Evolutionary conservation across 2,888 invertebrate species (phyloP), one percentile per base, ranked within the genome.

Genomic region (Cecidostiba fungosa): DNA sequence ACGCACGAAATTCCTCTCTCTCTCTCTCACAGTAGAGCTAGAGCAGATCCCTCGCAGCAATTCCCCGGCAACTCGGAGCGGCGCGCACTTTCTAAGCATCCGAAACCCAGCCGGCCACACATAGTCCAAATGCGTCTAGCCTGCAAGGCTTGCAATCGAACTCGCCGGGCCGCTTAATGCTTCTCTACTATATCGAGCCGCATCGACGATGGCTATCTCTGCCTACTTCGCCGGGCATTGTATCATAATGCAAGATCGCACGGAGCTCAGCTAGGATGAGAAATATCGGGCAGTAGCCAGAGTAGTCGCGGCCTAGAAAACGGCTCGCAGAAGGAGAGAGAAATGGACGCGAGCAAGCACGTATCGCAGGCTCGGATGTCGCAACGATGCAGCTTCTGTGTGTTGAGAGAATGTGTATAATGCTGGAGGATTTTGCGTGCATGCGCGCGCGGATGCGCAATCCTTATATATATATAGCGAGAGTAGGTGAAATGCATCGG

Each of bases 181-280:
- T 19, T 16, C 19, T 36, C 3, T 3, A n/a, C n/a, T 4, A 77
- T 85, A 77, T 81, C 81, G 62, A 72, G 50, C 62, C 5, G 62
- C 62, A 85, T 81, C 85, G 76, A 1, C 70, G 74, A 74, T 72
- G n/a, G n/a, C 84, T 66, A 78, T 74, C 66, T 47, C 54, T 1
- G 19, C 29, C 32, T 36, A 73, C 73, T 19, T 50, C 50, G 50
- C 29, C 50, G 59, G 59, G 59, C 23, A 59, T 59, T 59, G 59
- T 59, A 47, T 43, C 74, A 32, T 50, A 76, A 54, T 50, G 29
- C 29, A 29, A 76, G 29, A 50, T 59, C 74, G 32, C 8, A 19
- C 29, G 32, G 29, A 12, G 23, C 73, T 43, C 73, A 19, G 32
- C 43, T n/a, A 12, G 83, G 43, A 59, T 69, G 69, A 47, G 69